Conservation (phyloP, 2,888 invertebrate species). For the Dasysyrphus tricinctus region DNA sequence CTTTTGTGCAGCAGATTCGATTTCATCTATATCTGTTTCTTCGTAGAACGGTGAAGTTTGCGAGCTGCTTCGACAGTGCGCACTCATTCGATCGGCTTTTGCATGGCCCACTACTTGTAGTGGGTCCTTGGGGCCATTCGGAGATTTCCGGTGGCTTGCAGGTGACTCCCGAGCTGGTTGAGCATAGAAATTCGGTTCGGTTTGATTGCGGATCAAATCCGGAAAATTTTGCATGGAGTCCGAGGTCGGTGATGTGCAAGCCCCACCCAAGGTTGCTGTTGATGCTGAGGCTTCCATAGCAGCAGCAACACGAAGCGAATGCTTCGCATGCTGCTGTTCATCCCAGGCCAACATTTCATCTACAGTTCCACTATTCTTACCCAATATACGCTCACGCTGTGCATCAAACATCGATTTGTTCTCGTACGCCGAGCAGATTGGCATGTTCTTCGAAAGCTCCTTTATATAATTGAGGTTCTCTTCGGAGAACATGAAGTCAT, state of each 20-base stretch:
- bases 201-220: slow-evolving; percentile 68
- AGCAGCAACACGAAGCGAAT: slow-evolving; percentile 77
- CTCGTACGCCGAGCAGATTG: slow-evolving; percentile 83
- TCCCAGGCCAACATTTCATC: slow-evolving; percentile 81
- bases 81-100: slow-evolving; percentile 6
- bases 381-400: slow-evolving; percentile 76
- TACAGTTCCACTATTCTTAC: slow-evolving; percentile 77
- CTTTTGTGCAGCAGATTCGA: slow-evolving; percentile 77
- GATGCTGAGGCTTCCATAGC: background rate
- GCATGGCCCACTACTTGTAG: slow-evolving; percentile 1
- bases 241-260: slow-evolving; percentile 49
- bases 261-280: background rate
- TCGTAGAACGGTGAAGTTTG: slow-evolving; percentile 66
- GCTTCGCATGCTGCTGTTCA: slow-evolving; percentile 78
- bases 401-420: slow-evolving; percentile 82
- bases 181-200: slow-evolving; percentile 62
- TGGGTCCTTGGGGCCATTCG: background rate
- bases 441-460: slow-evolving; percentile 83
- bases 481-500: slow-evolving; percentile 80
- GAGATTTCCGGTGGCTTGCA: slow-evolving; percentile 40
- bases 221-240: slow-evolving; percentile 62
- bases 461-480: slow-evolving; percentile 83
- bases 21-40: slow-evolving; percentile 78
- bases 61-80: slow-evolving; percentile 11
- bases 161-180: slow-evolving; percentile 48